Conservation (phyloP, 2,797 vertebrate genomes). For the Microchirus variegatus region DNA sequence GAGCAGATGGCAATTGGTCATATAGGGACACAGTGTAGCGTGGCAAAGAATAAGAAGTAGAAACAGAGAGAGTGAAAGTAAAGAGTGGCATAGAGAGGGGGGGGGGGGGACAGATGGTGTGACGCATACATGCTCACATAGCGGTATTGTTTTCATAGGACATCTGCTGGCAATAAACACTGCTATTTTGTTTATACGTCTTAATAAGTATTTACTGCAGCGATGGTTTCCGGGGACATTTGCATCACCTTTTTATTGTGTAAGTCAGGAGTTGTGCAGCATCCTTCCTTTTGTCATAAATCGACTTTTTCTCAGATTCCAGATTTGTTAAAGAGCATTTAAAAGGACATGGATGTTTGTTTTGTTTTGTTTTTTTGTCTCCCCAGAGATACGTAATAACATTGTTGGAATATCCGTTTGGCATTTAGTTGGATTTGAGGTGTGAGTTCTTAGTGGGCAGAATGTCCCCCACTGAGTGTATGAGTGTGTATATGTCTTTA, state of each 20-base stretch:
- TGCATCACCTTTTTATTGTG: background rate
- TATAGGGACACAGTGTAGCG: background rate
- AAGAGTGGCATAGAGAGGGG: slow-evolving; percentile 6
- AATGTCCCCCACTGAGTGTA: slow-evolving; percentile 43
- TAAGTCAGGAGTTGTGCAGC: too few relatives aligned
- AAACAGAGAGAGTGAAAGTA: background rate
- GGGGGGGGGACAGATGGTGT: slow-evolving; percentile 36
- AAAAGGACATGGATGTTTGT: slow-evolving; percentile 26
- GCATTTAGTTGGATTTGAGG: slow-evolving; percentile 52
- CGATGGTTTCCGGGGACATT: background rate
- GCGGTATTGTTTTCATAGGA: slow-evolving; percentile 30
- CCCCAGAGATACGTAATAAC: slow-evolving; percentile 18
- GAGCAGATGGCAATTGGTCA: background rate
- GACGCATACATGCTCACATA: slow-evolving; percentile 12
- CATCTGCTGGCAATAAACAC: slow-evolving; percentile 4
- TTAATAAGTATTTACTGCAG: background rate
- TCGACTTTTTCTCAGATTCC: background rate
- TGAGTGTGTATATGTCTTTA: slow-evolving; percentile 64
- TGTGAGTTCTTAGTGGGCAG: slow-evolving; percentile 52
- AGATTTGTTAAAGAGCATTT: slow-evolving; percentile 19
- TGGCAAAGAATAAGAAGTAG: slow-evolving; percentile 4
- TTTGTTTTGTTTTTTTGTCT: too few relatives aligned
- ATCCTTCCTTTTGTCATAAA: background rate
- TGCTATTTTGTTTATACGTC: background rate
- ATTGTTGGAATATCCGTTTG: slow-evolving; percentile 58